Base-by-base conservation (phyloP, 2,888 invertebrate species). In the Phytoseiulus persimilis region DNA sequence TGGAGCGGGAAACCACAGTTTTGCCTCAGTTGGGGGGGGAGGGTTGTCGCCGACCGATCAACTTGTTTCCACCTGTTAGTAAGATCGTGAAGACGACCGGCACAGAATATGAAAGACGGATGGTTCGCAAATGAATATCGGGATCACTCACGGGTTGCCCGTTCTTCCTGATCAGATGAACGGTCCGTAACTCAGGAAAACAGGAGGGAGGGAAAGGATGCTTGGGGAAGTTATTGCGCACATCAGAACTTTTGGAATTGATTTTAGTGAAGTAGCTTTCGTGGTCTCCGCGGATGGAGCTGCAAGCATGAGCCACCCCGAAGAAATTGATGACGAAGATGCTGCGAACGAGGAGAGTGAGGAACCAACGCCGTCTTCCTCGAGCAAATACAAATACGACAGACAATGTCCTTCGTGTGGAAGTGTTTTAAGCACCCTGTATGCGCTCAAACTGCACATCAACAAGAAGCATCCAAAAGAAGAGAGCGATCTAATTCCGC, bases 401-500 rank as follows among this genome's bases (percentile, higher is more conserved):
- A 33, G 87, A 33, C 87, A 87, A 33, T 87, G 87, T 23, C 87
- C 87, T 14, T 87, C 87, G 32, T 87, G 87, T 31, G 87, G 87
- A 32, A 87, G 45, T 87, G 87, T 87, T 5, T 31, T 87, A 9
- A 87, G 87, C 18, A 87, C 87, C 18, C 39, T 87, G 14, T 87
- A 87, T 31, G 87, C 87, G 32, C 87, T 87, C 32, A 87, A 87
- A n/a, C 45, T 87, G 6, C 87, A 87, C 31, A 87, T 87, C 14
- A 45, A 33, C 11, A 87, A 87, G 45, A 87, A 87, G 39, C 87
- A 87, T 39, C 87, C 87, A 6, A 45, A 87, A n/a, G 87, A 87
- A 87, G 39, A 87, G 87, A 45, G 45, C 32, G 87, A 87, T 87
- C 45, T 87, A 9, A 87, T 87, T n/a, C 87, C 87, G 87, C 45